Percentiles rank a stretch among this genome's conserved stretches.
These are phyloP conservation scores for Acanthiza pusilla DNA, from an alignment of 2,797 vertebrate species.

Conservation along the genomic window DNA sequence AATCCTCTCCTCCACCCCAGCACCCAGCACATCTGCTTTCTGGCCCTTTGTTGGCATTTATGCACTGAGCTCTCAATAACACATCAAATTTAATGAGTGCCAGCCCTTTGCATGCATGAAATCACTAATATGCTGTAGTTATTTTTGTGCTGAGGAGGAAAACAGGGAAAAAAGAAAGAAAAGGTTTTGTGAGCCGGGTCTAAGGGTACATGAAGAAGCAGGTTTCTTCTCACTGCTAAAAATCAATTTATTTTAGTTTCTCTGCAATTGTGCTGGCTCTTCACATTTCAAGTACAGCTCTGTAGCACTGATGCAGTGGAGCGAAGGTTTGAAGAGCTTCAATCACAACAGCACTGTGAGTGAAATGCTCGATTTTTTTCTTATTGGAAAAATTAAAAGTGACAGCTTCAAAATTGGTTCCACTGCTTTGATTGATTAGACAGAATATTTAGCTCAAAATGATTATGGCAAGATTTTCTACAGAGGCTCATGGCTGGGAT, in stretches of 20 bases:
- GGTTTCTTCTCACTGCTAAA: neutral
- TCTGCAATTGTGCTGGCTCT: neutral
- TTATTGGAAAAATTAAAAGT: constrained; percentile 61
- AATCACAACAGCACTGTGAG: neutral
- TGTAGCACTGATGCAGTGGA: neutral
- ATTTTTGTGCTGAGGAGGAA: neutral
- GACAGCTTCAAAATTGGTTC: constrained; percentile 48
- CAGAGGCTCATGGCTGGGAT: neutral
- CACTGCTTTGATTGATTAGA: constrained; percentile 53
- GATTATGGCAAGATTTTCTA: constrained; percentile 26
- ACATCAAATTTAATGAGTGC: neutral
- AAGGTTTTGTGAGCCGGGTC: neutral
- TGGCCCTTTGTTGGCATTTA: neutral
- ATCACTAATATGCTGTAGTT: neutral
- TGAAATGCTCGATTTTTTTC: constrained; percentile 29
- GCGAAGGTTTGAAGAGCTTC: neutral
- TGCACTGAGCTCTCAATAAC: neutral
- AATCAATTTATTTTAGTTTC: constrained; percentile 22
- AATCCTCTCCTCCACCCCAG: neutral
- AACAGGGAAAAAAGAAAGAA: neutral
- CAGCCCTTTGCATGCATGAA: neutral
- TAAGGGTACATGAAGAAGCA: neutral
- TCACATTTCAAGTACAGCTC: neutral
- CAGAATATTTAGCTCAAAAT: constrained; percentile 48
- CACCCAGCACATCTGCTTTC: neutral